Evolutionary conservation across 2,113 vertebrate genomes (phyloP).

Genomic region (Emydura subglobosa): DNA sequence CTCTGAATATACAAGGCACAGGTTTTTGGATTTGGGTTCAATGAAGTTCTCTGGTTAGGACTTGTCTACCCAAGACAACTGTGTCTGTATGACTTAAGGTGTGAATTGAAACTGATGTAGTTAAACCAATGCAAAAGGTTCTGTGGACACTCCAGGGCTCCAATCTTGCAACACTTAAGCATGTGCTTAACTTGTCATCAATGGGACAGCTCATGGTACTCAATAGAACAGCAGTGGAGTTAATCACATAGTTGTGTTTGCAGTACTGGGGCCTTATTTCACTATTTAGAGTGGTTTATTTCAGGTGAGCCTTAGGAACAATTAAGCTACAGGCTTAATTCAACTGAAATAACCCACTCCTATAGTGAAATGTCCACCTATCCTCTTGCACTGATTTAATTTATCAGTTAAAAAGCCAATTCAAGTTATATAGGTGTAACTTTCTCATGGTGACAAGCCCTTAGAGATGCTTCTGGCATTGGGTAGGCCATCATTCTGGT

Average conservation of each 20-base stretch:
- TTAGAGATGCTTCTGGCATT: not conserved
- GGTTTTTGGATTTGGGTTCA: not conserved
- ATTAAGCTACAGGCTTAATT: not conserved
- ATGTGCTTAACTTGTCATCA: not conserved
- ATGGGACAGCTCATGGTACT: not conserved
- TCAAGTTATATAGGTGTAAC: not conserved
- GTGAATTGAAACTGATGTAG: not conserved
- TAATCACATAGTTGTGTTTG: not conserved
- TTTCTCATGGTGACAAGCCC: too few relatives aligned
- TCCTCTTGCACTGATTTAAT: not conserved
- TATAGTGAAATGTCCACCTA: not conserved
- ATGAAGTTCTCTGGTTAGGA: not conserved
- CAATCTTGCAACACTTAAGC: not conserved
- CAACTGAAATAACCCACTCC: not conserved
- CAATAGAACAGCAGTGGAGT: not conserved
- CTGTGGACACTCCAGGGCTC: not conserved
- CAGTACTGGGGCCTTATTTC: not conserved
- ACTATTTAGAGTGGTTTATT: not conserved
- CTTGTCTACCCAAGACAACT: not conserved
- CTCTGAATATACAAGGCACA: too few relatives aligned
- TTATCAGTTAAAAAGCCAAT: not conserved
- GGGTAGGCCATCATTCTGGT: not conserved
- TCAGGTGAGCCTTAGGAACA: not conserved
- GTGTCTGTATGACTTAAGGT: not conserved
- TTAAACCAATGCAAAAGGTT: not conserved